phyloP scores from a whole-genome alignment of 2,113 vertebrate genomes.

The Climacteris rufus region DNA sequence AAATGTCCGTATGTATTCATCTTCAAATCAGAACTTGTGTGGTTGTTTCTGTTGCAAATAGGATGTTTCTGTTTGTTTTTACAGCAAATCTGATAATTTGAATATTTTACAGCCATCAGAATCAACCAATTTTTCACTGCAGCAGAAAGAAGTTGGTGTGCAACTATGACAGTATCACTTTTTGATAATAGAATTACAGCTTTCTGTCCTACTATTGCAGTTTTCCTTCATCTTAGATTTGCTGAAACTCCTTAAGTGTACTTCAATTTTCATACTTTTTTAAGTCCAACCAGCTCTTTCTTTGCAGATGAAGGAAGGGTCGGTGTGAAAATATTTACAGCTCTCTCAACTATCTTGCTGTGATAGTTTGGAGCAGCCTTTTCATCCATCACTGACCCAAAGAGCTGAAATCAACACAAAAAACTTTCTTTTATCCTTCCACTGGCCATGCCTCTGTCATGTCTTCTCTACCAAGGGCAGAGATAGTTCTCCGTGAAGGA shows the following conservation, averaged over 20 bases:
- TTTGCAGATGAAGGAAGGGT: not conserved
- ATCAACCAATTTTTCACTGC: not conserved
- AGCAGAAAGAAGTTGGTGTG: not conserved
- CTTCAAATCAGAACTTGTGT: not conserved
- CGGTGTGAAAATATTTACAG: not conserved
- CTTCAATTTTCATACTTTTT: not conserved
- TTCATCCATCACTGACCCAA: not conserved
- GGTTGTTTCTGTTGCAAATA: not conserved
- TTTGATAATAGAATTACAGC: not conserved
- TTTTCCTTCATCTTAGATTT: not conserved
- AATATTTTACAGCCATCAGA: not conserved
- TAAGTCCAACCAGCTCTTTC: not conserved
- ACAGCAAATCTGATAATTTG: not conserved
- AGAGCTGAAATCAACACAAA: not conserved
- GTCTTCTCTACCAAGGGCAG: not conserved
- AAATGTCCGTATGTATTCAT: not conserved
- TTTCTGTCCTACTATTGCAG: constrained; percentile 2
- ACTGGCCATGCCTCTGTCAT: not conserved
- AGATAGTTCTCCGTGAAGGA: not conserved
- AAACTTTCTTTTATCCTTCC: not conserved
- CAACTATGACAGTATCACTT: not conserved
- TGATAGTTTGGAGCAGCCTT: not conserved
- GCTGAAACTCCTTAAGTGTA: not conserved
- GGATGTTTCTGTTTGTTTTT: not conserved
- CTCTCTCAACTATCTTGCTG: not conserved